Percentiles rank a stretch among this genome's conserved stretches.
Conservation (phyloP, 2,113 vertebrate genomes). For the Crotalus helleri region DNA sequence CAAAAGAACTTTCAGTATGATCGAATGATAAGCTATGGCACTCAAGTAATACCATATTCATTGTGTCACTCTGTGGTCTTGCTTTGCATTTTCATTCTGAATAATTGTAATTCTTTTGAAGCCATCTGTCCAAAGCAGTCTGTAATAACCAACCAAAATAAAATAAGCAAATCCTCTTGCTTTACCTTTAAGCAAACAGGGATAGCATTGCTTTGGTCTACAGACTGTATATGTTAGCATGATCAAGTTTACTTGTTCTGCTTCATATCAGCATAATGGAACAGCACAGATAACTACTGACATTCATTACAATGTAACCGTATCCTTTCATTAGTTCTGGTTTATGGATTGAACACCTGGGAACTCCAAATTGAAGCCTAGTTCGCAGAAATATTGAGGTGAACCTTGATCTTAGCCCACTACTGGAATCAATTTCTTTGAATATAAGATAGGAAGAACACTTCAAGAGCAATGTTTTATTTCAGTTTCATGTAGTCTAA, state of each 20-base stretch:
- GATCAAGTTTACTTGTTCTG: not conserved
- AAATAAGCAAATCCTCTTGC: not conserved
- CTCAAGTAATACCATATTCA: not conserved
- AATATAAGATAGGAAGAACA: not conserved
- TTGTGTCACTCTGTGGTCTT: not conserved
- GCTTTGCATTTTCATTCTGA: not conserved
- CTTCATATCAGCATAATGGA: not conserved
- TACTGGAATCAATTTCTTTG: not conserved
- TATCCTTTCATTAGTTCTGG: not conserved
- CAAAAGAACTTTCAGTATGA: not conserved
- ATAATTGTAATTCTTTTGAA: not conserved
- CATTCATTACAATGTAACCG: not conserved
- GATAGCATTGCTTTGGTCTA: not conserved
- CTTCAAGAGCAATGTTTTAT: constrained; percentile 1
- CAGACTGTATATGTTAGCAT: not conserved
- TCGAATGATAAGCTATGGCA: not conserved
- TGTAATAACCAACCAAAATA: not conserved
- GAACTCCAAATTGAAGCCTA: not conserved
- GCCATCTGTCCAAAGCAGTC: not conserved
- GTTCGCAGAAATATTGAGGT: not conserved
- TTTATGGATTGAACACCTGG: not conserved
- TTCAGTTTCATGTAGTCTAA: not conserved
- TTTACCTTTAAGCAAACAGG: not conserved
- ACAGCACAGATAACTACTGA: not conserved
- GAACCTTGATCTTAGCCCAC: not conserved